Percentiles rank a stretch among this genome's conserved stretches.
Conservation (phyloP, 2,797 vertebrate genomes). For the Cynopterus sphinx region DNA sequence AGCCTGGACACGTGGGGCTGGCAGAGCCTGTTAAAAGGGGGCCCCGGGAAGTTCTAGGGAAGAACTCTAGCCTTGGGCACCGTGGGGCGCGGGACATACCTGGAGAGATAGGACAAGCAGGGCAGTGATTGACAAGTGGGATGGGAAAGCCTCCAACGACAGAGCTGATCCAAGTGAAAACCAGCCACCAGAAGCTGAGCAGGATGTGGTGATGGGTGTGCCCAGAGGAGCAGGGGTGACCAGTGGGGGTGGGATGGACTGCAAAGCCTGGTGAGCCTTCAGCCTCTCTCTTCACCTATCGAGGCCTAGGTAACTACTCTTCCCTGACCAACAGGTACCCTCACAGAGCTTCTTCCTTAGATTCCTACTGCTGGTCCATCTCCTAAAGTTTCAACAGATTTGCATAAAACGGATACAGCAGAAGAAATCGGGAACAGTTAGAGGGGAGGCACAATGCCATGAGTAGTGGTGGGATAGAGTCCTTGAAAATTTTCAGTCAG, state of each 20-base stretch:
- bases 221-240: rapidly evolving
- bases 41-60: too few species aligned
- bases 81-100: rapidly evolving
- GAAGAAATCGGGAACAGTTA: neutral
- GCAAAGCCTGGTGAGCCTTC: neutral
- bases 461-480: neutral
- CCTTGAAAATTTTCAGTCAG: neutral
- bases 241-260: too few species aligned
- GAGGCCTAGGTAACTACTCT: neutral
- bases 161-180: neutral
- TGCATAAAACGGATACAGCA: neutral
- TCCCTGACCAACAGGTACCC: too few species aligned
- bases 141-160: neutral
- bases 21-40: neutral
- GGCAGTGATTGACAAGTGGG: neutral
- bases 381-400: neutral
- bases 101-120: neutral
- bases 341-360: neutral
- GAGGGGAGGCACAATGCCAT: neutral
- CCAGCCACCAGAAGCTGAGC: neutral
- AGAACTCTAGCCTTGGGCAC: neutral
- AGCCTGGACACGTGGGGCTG: neutral
- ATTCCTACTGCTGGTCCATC: neutral
- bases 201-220: too few species aligned
- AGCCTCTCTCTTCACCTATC: neutral